Evolutionary conservation across 2,113 vertebrate species (phyloP), one percentile per base, ranked within the genome.

Genomic region (Myotis brandtii): DNA sequence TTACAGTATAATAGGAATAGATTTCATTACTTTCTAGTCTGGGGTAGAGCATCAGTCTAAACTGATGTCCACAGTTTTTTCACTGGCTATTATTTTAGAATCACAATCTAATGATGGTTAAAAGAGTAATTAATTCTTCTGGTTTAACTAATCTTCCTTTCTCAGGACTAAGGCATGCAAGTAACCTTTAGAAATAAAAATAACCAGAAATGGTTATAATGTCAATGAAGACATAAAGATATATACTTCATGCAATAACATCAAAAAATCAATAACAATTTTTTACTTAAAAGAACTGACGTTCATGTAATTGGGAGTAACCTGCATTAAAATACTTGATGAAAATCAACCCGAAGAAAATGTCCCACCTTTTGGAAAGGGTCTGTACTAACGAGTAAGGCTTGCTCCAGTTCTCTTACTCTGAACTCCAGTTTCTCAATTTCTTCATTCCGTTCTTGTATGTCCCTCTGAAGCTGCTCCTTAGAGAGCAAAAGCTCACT

Each of bases 361-460:
- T 90, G 94, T 25, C 94, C 96, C 97, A 99, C 99, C 99, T 99
- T 99, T 96, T 99, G 98, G 97, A 99, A 98, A 88, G 98, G 98
- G 76, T 99, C 99, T 30, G 99, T 95, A 43, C 98, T 99, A 96
- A 98, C 82, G 80, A 99, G 98, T 97, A 99, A 98, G 72, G 99
- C 99, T 97, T 99, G 99, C 96, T 99, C 99, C 98, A 99, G 98
- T 96, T 99, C 99, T 72, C 99, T 99, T 91, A 99, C 98, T 95
- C 99, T 98, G 95, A 98, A 99, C 95, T 99, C 99, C 97, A 99
- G 98, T 96, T 99, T 99, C 97, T 99, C 99, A 93, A 99, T 99
- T 98, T 99, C 99, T 97, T 99, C 99, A 98, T 99, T 98, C 76
- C 99, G 98, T 95, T 99, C 99, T 92, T 98, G 98, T 91, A 99